Evolutionary conservation across 1,140 invertebrate genomes (phyloP), one percentile per base, ranked within the genome.

Genomic region (Bombus waltoni): DNA sequence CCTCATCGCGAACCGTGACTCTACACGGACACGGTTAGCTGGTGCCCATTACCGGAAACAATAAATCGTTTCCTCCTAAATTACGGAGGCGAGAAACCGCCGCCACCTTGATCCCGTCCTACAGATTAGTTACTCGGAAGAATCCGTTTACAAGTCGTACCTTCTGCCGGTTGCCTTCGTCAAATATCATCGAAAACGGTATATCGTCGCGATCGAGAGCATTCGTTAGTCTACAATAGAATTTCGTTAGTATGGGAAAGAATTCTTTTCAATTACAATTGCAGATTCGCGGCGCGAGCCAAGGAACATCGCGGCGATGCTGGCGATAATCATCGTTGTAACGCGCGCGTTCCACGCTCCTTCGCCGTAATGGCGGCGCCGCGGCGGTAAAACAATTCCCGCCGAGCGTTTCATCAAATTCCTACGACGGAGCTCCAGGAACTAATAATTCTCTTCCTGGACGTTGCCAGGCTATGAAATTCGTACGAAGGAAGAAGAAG

Each of bases 21-120:
- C 62, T 42, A 74, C 86, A 53, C 74, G 79, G 85, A 88, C 85
- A 86, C 84, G 79, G 81, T 88, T 92, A 89, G 81, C 81, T 85
- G 86, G 82, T 81, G 71, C 77, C 71, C 88, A 85, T 90, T 83
- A 75, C 85, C 92, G 92, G 92, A 92, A 92, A 90, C 65, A 35
- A 87, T 86, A 85, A 93, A 93, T 93, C 91, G 92, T 91, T 93
- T 93, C 87, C 87, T 90, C 88, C 86, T 91, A 90, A 92, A 93
- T 92, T 83, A 91, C 79, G 80, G 85, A 93, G 83, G 87, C 88
- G 88, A 91, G 91, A 90, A 91, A 75, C 70, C 71, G 42, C 65
- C 42, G 62, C 62, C 57, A 59, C 44, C 62, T 73, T 83, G 79
- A 89, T 75, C 42, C 77, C 77, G 38, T 40, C 47, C 47, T 38